A percentile compares a stretch with the other conserved stretches of the same genome.
Evolutionary conservation across 2,113 vertebrate genomes (phyloP).

Genomic region (Microtus montanus): DNA sequence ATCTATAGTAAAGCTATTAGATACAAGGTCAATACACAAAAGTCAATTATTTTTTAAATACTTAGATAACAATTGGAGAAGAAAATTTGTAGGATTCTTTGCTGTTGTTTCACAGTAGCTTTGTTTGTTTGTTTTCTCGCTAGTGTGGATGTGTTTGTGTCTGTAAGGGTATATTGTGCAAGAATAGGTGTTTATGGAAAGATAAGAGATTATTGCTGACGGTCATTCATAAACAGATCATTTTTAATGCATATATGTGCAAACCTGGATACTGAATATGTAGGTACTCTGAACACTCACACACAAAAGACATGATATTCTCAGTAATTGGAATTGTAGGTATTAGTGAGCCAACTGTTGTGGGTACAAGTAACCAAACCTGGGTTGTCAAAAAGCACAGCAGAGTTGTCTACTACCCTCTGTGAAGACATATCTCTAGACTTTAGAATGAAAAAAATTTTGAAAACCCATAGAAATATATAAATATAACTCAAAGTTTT

Average conservation of each 20-base stretch:
- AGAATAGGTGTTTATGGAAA: background rate
- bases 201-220: no score
- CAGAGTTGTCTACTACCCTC: no score
- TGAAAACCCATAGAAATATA: background rate
- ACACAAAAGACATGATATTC: background rate
- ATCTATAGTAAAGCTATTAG: background rate
- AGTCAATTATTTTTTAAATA: background rate
- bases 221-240: background rate
- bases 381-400: background rate
- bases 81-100: background rate
- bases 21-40: background rate
- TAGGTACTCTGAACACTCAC: no score
- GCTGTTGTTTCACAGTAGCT: background rate
- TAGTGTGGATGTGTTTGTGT: background rate
- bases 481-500: background rate
- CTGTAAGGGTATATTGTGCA: background rate
- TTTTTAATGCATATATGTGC: background rate
- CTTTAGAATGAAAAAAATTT: no score
- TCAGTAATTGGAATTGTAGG: background rate
- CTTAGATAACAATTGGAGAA: background rate
- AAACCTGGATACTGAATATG: no score
- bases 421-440: background rate
- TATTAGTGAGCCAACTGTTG: no score
- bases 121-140: background rate
- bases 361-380: background rate